Percentiles rank a stretch among this genome's conserved stretches.
phyloP scores from a whole-genome alignment of 2,797 vertebrate genomes.

The Denticeps clupeoides region DNA sequence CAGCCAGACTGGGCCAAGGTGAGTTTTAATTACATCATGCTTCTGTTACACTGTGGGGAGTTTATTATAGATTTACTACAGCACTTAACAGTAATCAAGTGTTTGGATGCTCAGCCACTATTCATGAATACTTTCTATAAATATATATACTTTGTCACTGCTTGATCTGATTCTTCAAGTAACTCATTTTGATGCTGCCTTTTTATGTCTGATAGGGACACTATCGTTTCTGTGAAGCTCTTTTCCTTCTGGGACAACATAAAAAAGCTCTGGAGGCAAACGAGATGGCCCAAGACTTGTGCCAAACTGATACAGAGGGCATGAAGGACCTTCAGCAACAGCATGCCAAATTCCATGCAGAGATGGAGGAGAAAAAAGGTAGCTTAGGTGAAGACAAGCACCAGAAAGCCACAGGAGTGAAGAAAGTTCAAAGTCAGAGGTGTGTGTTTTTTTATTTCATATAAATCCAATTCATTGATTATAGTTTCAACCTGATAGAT shows the following conservation, averaged over 20 bases:
- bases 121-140: no score
- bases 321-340: conserved; percentile 69
- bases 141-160: neutral
- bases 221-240: conserved; percentile 81
- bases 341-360: conserved; percentile 43
- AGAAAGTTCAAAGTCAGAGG: conserved; percentile 42
- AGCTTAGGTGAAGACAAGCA: conserved; percentile 33
- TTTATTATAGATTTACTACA: neutral
- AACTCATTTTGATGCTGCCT: no score
- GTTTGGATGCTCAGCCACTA: no score
- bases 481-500: no score
- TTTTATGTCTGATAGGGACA: conserved; percentile 64
- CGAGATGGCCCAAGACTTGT: conserved; percentile 55
- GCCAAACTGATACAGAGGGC: conserved; percentile 53
- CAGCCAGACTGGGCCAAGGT: conserved; percentile 85
- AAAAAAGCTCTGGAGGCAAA: conserved; percentile 69
- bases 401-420: conserved; percentile 33
- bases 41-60: neutral
- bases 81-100: neutral
- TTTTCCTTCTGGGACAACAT: conserved; percentile 63
- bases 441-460: conserved; percentile 27
- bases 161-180: no score
- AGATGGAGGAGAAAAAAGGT: conserved; percentile 29
- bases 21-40: conserved; percentile 11
- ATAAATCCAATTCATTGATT: neutral